A percentile compares a stretch with the other conserved stretches of the same genome.
phyloP scores from a whole-genome alignment of 2,113 vertebrate species.

The Tauraco erythrolophus region DNA sequence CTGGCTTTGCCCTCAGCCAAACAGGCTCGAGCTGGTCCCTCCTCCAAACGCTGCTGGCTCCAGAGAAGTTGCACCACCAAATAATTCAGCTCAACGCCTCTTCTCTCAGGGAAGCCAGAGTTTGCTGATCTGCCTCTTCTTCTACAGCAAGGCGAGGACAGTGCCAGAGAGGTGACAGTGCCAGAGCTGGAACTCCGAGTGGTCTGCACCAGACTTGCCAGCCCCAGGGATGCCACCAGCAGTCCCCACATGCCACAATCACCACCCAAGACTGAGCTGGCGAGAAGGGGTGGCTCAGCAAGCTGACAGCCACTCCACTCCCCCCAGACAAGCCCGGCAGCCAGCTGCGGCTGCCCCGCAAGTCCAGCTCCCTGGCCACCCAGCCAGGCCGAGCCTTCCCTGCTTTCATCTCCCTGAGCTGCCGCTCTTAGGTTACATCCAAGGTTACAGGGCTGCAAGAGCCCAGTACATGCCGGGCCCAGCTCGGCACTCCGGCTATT shows the following conservation, averaged over 20 bases:
- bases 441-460: not conserved
- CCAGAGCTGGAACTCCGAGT: not conserved
- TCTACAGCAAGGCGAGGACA: not conserved
- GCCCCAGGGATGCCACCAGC: not conserved
- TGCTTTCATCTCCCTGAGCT: not conserved
- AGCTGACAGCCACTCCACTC: rapidly evolving
- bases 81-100: not conserved
- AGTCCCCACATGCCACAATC: not conserved
- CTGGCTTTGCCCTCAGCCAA: not conserved
- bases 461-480: not conserved
- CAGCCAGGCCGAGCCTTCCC: not conserved
- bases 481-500: not conserved
- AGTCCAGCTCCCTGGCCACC: not conserved
- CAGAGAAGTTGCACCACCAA: not conserved
- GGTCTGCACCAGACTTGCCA: not conserved
- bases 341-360: not conserved
- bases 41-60: not conserved
- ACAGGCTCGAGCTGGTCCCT: not conserved
- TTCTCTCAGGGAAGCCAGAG: not conserved
- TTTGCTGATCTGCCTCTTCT: not conserved
- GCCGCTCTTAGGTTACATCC: constrained; percentile 30
- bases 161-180: rapidly evolving
- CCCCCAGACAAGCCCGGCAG: not conserved
- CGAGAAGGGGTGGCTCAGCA: not conserved
- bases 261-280: rapidly evolving